Base-by-base conservation (phyloP, 1,140 invertebrate species). In the Eubasilissa regina region DNA sequence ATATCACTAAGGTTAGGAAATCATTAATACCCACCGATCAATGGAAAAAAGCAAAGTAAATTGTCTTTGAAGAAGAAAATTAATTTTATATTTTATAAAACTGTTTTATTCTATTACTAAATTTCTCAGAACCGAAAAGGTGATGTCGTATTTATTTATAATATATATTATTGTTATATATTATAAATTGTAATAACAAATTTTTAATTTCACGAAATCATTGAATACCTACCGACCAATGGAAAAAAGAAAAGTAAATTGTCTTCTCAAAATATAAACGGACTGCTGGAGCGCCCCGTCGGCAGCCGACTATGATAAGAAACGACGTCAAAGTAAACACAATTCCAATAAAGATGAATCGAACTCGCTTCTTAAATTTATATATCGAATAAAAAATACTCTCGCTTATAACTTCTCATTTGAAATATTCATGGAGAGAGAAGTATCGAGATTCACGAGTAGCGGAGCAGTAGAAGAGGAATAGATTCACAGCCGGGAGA, bases 321-420 rank as follows among this genome's bases (percentile, higher is more conserved):
- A 12, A 19, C 43, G 66, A 48, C 19, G 45, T 48, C 13, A 70
- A 70, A 70, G n/a, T 48, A 70, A 51, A 51, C 43, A 70, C 66
- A 25, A 51, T 70, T 70, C 51, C 47, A 12, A 51, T 51, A 70
- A 53, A 70, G 66, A 70, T 70, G 45, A 70, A 70, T 53, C 19
- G 66, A 53, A 53, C 51, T 70, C 64, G 13, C n/a, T 47, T 17
- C n/a, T 1, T 9, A 6, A n/a, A 21, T 51, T 9, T 15, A 1
- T 19, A 70, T 3, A 51, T 21, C 25, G 48, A 25, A 66, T 17
- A 9, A 9, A 9, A 62, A 62, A 62, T 19, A 62, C 58, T 3
- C 47, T 70, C 66, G 10, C 45, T 70, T 48, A 70, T 70, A 70
- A 70, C 17, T 19, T 62, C 58, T 62, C 58, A 21, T 62, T 25